A percentile compares a stretch with the other conserved stretches of the same genome.
These are phyloP conservation scores for Eidolon dupreanum DNA, from an alignment of 2,797 vertebrate species.

Conservation along the genomic window DNA sequence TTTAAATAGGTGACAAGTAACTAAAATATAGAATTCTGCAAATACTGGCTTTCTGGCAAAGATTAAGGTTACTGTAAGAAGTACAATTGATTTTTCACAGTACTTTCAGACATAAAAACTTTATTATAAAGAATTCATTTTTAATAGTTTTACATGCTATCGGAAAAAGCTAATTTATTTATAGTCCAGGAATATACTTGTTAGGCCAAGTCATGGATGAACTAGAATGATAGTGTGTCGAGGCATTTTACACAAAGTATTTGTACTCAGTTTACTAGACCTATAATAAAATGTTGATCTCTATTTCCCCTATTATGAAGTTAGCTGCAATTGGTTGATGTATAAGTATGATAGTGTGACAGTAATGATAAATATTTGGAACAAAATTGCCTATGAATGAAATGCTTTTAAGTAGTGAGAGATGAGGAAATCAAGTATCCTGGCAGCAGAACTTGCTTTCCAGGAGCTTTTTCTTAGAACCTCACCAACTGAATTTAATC, in stretches of 20 bases:
- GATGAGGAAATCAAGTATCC: conserved; percentile 42
- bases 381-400: neutral
- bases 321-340: neutral
- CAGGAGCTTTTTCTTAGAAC: neutral
- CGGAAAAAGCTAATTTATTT: neutral
- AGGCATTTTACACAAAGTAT: conserved; percentile 34
- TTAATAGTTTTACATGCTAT: neutral
- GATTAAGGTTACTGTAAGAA: neutral
- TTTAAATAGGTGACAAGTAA: neutral
- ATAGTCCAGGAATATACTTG: neutral
- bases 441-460: conserved; percentile 36
- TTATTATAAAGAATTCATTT: neutral
- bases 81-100: neutral
- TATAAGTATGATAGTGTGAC: neutral
- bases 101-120: neutral
- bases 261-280: neutral
- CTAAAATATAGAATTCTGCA: neutral
- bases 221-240: neutral
- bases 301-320: conserved; percentile 5
- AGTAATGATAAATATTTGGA: conserved; percentile 13
- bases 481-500: neutral
- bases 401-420: neutral
- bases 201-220: neutral
- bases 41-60: conserved; percentile 21
- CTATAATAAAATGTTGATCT: neutral